Evolutionary conservation across 2,888 invertebrate genomes (phyloP).

Genomic region (Tanytarsus gracilentus): DNA sequence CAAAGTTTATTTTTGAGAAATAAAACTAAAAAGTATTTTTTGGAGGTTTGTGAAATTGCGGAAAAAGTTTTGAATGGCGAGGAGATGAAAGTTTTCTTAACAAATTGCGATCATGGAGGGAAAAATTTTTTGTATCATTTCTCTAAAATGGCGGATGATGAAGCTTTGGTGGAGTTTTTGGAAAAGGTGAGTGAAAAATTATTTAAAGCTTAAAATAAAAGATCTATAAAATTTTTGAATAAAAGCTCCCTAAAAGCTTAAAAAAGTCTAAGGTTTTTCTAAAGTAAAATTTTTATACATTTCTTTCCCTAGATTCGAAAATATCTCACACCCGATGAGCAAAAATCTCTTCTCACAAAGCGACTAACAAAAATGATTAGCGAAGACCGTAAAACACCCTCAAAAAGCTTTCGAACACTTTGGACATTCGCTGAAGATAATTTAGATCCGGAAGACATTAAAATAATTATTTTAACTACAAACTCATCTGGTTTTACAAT

Average conservation of each 20-base stretch:
- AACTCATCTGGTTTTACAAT: not conserved
- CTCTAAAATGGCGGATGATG: not conserved
- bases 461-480: not conserved
- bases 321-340: not conserved
- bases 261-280: too few relatives aligned
- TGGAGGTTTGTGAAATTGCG: not conserved
- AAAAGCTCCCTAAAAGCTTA: not conserved
- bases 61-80: not conserved
- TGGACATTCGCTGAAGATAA: not conserved
- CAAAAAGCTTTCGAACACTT: not conserved
- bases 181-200: too few relatives aligned
- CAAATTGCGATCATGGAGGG: not conserved
- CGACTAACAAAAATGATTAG: not conserved
- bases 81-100: not conserved
- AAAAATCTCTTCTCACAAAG: not conserved
- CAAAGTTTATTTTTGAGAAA: not conserved
- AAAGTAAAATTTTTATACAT: too few relatives aligned
- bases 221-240: too few relatives aligned
- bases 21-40: not conserved
- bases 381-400: slow-evolving; percentile 1
- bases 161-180: not conserved
- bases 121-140: slow-evolving; percentile 1
- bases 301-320: too few relatives aligned
- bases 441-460: not conserved
- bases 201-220: too few relatives aligned